Conservation (phyloP, 2,113 vertebrate species). For the Prunella himalayana region DNA sequence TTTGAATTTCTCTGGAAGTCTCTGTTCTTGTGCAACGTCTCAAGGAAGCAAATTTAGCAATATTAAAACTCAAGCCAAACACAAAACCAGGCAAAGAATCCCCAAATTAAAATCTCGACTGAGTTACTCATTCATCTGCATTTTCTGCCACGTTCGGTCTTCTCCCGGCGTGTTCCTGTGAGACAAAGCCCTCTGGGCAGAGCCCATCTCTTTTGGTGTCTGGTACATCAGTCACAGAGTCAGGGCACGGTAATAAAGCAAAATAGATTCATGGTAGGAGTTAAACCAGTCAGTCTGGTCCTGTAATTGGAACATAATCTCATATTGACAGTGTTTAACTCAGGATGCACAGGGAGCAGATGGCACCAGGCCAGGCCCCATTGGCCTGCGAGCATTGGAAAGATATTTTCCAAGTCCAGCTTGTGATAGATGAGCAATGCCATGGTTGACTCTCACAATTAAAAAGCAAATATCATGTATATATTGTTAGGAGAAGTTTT, state of each 20-base stretch:
- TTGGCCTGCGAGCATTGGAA: not conserved
- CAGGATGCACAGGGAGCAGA: constrained; percentile 3
- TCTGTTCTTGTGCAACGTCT: constrained; percentile 42
- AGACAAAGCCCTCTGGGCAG: constrained; percentile 55
- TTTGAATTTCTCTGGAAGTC: not conserved
- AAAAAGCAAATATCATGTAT: not conserved
- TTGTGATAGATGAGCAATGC: not conserved
- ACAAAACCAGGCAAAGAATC: not conserved
- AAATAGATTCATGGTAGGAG: constrained; percentile 46
- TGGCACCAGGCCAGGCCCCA: not conserved
- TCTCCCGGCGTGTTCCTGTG: not conserved
- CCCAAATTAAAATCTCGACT: not conserved
- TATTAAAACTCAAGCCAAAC: constrained; percentile 31
- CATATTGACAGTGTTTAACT: constrained; percentile 47
- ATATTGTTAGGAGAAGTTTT: not conserved
- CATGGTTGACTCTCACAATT: not conserved
- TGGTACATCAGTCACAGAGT: constrained; percentile 50
- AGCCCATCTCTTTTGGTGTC: constrained; percentile 56
- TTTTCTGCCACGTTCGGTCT: not conserved
- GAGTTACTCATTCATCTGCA: constrained; percentile 42
- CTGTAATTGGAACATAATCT: constrained; percentile 56
- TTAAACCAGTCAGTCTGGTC: constrained; percentile 57
- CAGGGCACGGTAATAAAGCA: constrained; percentile 46
- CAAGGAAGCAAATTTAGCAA: constrained; percentile 20
- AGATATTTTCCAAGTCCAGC: not conserved